Evolutionary conservation across 2,888 invertebrate species (phyloP).

Genomic region (Diloba caeruleocephala): DNA sequence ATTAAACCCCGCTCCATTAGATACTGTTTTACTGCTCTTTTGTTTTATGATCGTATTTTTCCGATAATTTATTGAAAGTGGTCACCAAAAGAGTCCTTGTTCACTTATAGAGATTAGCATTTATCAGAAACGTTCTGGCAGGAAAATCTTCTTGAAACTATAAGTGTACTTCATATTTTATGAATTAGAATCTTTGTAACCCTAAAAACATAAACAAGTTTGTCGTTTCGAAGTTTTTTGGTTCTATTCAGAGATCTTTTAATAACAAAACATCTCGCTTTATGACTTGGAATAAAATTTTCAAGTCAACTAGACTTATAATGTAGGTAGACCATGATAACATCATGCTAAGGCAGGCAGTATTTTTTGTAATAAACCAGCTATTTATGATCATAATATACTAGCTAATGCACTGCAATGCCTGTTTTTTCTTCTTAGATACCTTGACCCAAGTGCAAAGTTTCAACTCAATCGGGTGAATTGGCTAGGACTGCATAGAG

Average conservation of each 20-base stretch:
- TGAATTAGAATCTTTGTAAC: conserved; percentile 31
- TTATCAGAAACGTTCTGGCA: conserved; percentile 35
- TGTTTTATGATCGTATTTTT: conserved; percentile 81
- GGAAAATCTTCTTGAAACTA: conserved; percentile 26
- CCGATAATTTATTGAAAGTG: conserved; percentile 80
- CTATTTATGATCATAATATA: too few species aligned
- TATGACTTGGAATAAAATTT: conserved; percentile 7
- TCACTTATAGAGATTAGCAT: conserved; percentile 57
- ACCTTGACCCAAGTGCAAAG: too few species aligned
- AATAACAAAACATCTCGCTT: conserved; percentile 27
- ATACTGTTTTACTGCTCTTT: conserved; percentile 81
- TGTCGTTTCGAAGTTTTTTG: conserved; percentile 24
- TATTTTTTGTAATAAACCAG: too few species aligned
- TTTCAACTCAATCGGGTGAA: too few species aligned
- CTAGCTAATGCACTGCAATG: too few species aligned
- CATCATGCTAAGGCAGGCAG: not conserved
- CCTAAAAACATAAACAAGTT: conserved; percentile 24
- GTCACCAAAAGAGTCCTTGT: conserved; percentile 65
- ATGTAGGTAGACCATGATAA: not conserved
- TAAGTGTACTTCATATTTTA: conserved; percentile 33
- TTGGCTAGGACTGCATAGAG: too few species aligned
- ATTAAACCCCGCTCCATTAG: conserved; percentile 78
- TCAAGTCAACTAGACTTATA: not conserved
- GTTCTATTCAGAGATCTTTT: conserved; percentile 33
- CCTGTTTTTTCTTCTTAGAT: too few species aligned